Conservation (phyloP, 2,888 invertebrate species). For the Malthinus flaveolus region DNA sequence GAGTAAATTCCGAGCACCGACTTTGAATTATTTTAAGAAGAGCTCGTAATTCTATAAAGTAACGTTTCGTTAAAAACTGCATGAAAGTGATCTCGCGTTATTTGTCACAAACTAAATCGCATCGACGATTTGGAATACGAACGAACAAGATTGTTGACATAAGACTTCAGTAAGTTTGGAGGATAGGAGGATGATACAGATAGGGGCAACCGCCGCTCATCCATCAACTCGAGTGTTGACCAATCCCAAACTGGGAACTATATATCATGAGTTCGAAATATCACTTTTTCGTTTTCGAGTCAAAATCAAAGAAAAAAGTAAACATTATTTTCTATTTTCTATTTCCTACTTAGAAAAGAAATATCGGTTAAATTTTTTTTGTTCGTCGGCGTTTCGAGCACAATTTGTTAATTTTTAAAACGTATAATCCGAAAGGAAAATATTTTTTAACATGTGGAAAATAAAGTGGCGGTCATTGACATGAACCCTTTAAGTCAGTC, state of each 20-base stretch:
- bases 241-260: conserved; percentile 42
- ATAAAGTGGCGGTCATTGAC: conserved; percentile 24
- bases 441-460: background rate
- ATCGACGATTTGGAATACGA: conserved; percentile 20
- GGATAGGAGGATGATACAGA: conserved; percentile 34
- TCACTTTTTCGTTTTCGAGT: conserved; percentile 15
- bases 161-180: conserved; percentile 27
- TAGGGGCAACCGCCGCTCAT: conserved; percentile 41
- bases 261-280: conserved; percentile 33
- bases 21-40: no score
- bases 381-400: no score
- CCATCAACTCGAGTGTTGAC: conserved; percentile 49
- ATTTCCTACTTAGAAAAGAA: background rate
- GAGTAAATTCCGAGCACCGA: no score
- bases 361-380: no score
- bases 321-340: conserved; percentile 2
- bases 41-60: no score
- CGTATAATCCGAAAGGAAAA: background rate
- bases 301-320: conserved; percentile 20
- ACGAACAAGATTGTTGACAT: conserved; percentile 26
- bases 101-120: conserved; percentile 13
- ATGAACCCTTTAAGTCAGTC: conserved; percentile 30
- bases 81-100: conserved; percentile 5
- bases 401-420: background rate
- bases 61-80: background rate